phyloP scores from a whole-genome alignment of 2,113 vertebrate genomes.

The mouse (Mus musculus) region GRCm39 chr7:48882501-48883000 shows the following conservation, averaged over 20 bases:
- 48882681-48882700: slow-evolving; percentile 13
- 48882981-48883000: slow-evolving; percentile 74
- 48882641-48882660: not conserved
- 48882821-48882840: not conserved
- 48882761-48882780: not conserved
- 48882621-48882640: not conserved
- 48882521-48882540: slow-evolving; percentile 17
- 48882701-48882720: fast-evolving
- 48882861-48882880: not conserved
- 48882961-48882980: slow-evolving; percentile 72
- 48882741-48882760: not conserved
- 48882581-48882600: slow-evolving; percentile 24
- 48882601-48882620: not conserved
- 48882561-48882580: slow-evolving; percentile 9
- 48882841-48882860: slow-evolving; percentile 30
- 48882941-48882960: slow-evolving; percentile 75
- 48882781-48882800: not conserved
- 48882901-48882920: slow-evolving; percentile 55
- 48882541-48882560: not conserved
- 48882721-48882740: slow-evolving; percentile 36
- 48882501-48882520: slow-evolving; percentile 42
- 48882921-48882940: slow-evolving; percentile 73
- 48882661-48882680: not conserved
- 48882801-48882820: slow-evolving; percentile 58
- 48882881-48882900: slow-evolving; percentile 19